Conservation (phyloP, 2,888 invertebrate genomes). For the Hoplodrina ambigua region DNA sequence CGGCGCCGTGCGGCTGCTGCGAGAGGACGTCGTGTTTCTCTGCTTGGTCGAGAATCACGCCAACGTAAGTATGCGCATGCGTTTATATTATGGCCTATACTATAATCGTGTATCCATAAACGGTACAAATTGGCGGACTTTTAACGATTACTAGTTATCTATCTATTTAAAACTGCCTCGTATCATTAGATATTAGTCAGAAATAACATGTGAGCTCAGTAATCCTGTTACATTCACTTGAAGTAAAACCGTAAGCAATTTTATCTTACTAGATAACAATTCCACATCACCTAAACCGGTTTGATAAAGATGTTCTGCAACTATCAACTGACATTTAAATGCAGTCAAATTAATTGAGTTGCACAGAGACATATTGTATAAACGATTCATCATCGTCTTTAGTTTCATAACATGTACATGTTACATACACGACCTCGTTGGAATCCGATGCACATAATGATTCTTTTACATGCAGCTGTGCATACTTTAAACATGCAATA, state of each 20-base stretch:
- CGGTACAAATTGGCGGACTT: too few species aligned
- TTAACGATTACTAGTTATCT: too few species aligned
- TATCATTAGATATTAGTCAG: too few species aligned
- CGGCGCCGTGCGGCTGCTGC: conserved; percentile 95
- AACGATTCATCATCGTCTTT: conserved; percentile 9
- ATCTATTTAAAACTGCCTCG: too few species aligned
- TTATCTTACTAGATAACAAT: neutral
- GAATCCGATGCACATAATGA: conserved; percentile 22
- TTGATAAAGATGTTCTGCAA: neutral
- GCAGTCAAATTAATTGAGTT: neutral
- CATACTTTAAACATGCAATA: conserved; percentile 11
- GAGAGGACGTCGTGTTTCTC: conserved; percentile 98
- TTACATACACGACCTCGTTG: conserved; percentile 10
- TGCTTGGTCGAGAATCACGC: conserved; percentile 97
- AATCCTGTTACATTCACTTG: neutral
- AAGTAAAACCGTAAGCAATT: neutral
- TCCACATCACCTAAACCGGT: neutral
- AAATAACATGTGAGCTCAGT: neutral
- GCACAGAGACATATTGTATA: too few species aligned
- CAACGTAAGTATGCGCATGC: conserved; percentile 92
- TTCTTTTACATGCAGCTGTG: conserved; percentile 22
- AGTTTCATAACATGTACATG: conserved; percentile 21
- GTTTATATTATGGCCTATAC: conserved; percentile 4
- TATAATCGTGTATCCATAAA: neutral
- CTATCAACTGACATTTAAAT: neutral